These are phyloP conservation scores for Polypedilum pembai DNA, from an alignment of 1,140 invertebrate genomes.

Conservation along the genomic window DNA sequence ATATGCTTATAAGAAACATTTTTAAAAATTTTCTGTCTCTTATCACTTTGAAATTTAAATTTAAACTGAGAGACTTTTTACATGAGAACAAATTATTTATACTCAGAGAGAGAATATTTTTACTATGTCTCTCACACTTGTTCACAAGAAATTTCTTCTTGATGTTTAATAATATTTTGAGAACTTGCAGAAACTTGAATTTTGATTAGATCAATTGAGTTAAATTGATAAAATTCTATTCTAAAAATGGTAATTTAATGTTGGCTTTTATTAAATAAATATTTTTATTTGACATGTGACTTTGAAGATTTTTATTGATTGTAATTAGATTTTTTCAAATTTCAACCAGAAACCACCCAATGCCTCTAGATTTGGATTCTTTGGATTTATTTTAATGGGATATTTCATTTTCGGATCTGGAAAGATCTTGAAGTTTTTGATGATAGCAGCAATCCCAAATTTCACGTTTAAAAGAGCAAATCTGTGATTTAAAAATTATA, in stretches of 20 bases:
- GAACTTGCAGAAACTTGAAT: neutral
- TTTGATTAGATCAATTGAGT: neutral
- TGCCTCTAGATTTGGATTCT: slow-evolving; percentile 26
- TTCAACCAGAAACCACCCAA: neutral
- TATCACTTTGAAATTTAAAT: neutral
- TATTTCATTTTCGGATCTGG: slow-evolving; percentile 30
- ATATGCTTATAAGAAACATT: neutral
- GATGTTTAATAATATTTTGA: neutral
- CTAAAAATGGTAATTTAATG: neutral
- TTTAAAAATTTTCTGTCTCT: neutral
- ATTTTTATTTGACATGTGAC: too few species aligned
- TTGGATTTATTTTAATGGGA: slow-evolving; percentile 31
- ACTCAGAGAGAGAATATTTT: neutral
- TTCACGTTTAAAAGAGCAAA: slow-evolving; percentile 48
- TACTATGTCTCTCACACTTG: neutral
- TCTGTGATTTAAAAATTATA: too few species aligned
- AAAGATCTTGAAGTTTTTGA: slow-evolving; percentile 36
- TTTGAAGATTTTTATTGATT: too few species aligned
- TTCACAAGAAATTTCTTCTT: too few species aligned
- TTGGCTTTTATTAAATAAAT: neutral
- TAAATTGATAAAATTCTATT: neutral
- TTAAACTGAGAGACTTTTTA: neutral
- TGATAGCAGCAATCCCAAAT: slow-evolving; percentile 41
- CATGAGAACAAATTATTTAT: neutral
- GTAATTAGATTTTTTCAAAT: neutral